Evolutionary conservation across 1,140 invertebrate species (phyloP).

Genomic region (Varroa destructor): DNA sequence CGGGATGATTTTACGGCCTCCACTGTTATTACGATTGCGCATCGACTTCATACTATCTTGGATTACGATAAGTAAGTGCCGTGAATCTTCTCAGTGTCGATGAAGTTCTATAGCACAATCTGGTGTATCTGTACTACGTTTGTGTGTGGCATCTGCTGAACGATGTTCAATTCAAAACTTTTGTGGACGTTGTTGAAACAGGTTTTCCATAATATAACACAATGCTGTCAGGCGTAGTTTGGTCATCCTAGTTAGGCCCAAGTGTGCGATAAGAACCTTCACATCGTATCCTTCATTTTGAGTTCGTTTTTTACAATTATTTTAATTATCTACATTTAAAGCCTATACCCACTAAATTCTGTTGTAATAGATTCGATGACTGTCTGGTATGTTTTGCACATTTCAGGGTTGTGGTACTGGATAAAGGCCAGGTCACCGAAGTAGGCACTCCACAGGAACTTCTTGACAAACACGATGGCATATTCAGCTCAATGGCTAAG

Average conservation of each 20-base stretch:
- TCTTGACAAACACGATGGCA: slow-evolving; percentile 37
- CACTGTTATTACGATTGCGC: slow-evolving; percentile 83
- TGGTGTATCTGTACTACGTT: too few relatives aligned
- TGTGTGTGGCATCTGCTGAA: too few relatives aligned
- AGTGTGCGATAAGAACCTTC: too few relatives aligned
- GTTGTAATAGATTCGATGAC: not conserved
- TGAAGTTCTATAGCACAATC: not conserved
- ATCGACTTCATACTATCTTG: slow-evolving; percentile 71
- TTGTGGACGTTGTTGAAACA: too few relatives aligned
- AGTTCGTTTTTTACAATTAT: too few relatives aligned
- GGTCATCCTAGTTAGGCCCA: too few relatives aligned
- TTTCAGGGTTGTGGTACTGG: slow-evolving; percentile 38
- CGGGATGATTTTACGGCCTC: slow-evolving; percentile 63
- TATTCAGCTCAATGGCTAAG: slow-evolving; percentile 41
- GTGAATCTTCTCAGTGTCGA: not conserved
- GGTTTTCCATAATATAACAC: too few relatives aligned
- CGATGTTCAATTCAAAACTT: too few relatives aligned
- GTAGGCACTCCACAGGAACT: slow-evolving; percentile 41
- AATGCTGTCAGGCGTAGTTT: too few relatives aligned
- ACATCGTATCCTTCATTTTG: too few relatives aligned
- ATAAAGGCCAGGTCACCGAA: slow-evolving; percentile 42
- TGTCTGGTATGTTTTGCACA: not conserved
- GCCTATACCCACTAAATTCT: not conserved
- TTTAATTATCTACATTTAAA: too few relatives aligned
- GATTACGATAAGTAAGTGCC: slow-evolving; percentile 52